phyloP scores from a whole-genome alignment of 2,888 invertebrate genomes.

The Bellardia bayeri region DNA sequence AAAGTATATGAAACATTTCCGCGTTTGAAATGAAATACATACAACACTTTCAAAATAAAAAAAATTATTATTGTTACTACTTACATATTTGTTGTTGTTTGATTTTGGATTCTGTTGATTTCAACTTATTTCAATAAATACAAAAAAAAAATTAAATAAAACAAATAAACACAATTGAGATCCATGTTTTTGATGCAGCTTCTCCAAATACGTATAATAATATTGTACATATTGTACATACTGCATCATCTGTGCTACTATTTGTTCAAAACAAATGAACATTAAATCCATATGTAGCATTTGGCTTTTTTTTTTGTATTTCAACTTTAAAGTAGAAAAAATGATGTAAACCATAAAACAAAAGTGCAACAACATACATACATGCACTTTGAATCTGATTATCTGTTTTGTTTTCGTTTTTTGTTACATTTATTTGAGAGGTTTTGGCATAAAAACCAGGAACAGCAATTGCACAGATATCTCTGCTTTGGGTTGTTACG shows the following conservation, averaged over 20 bases:
- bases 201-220: background rate
- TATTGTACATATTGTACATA: background rate
- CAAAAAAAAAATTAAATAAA: conserved; percentile 5
- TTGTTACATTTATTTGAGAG: conserved; percentile 20
- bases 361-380: conserved; percentile 9
- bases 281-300: conserved; percentile 29
- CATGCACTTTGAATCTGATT: conserved; percentile 48
- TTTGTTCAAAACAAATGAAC: conserved; percentile 26
- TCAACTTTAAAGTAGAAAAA: conserved; percentile 2
- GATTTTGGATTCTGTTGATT: conserved; percentile 44
- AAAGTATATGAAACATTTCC: conserved; percentile 59
- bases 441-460: conserved; percentile 3
- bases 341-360: conserved; percentile 26
- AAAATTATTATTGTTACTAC: conserved; percentile 19
- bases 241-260: background rate
- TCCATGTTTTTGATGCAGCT: conserved; percentile 37
- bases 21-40: conserved; percentile 56
- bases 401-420: conserved; percentile 19
- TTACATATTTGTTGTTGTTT: conserved; percentile 29
- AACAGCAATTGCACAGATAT: background rate
- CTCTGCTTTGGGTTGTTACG: background rate
- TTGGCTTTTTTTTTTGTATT: background rate
- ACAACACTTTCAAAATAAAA: background rate
- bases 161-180: conserved; percentile 28
- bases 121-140: conserved; percentile 45